These are phyloP conservation scores for Bombus impatiens DNA, from an alignment of 1,140 invertebrate genomes.

Conservation along the genomic window DNA sequence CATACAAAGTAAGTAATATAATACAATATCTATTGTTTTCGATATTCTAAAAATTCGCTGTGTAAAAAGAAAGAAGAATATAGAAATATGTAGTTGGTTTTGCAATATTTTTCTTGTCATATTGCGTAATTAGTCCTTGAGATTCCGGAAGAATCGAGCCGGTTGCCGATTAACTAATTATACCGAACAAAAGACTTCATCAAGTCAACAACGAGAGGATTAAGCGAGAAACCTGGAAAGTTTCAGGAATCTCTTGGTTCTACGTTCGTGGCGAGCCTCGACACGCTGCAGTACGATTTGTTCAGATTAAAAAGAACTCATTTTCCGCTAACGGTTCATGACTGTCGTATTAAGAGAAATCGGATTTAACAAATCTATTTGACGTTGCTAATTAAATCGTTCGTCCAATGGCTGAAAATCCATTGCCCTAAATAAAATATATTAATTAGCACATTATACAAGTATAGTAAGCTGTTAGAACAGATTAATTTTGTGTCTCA, in stretches of 20 bases:
- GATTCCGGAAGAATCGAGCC: not conserved
- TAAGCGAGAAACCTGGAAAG: not conserved
- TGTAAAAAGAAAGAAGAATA: too few relatives aligned
- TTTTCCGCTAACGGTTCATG: not conserved
- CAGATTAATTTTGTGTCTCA: too few relatives aligned
- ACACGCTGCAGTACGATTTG: not conserved
- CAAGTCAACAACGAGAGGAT: conserved; percentile 4
- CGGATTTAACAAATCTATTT: not conserved
- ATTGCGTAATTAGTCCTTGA: not conserved
- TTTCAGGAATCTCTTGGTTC: not conserved
- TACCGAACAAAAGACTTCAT: not conserved
- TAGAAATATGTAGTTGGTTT: too few relatives aligned
- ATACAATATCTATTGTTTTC: too few relatives aligned
- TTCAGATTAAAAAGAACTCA: conserved; percentile 6
- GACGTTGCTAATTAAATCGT: not conserved
- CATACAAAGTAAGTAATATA: too few relatives aligned
- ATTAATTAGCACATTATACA: not conserved
- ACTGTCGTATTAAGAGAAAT: not conserved
- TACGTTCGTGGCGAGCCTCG: not conserved
- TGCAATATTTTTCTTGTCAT: not conserved
- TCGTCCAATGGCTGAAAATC: too few relatives aligned
- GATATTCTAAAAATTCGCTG: too few relatives aligned
- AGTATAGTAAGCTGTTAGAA: too few relatives aligned
- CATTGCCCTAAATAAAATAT: not conserved
- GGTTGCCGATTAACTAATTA: not conserved